A percentile compares a stretch with the other conserved stretches of the same genome.
phyloP scores from a whole-genome alignment of 1,140 invertebrate genomes.

The Cardiocondyla obscurior region DNA sequence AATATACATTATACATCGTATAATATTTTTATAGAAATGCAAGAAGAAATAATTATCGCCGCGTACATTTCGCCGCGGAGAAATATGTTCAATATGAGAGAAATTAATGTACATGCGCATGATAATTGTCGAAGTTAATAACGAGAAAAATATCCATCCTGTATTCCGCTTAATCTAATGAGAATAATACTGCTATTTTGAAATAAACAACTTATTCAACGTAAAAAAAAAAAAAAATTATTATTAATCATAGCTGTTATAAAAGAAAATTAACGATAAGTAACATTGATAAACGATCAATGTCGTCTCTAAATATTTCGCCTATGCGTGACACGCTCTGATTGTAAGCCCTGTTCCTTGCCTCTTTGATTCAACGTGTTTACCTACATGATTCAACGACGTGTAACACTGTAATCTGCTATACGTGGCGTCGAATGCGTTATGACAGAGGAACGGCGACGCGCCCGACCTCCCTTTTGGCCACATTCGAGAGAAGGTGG shows the following conservation, averaged over 20 bases:
- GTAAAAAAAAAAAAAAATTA: constrained; percentile 64
- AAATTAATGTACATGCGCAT: background rate
- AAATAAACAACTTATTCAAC: constrained; percentile 44
- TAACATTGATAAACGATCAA: constrained; percentile 59
- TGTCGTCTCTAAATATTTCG: background rate
- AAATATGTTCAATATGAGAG: background rate
- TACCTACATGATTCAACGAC: constrained; percentile 49
- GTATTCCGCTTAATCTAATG: background rate
- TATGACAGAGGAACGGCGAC: constrained; percentile 48
- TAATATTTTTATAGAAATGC: background rate
- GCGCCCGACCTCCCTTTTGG: background rate
- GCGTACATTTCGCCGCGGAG: background rate
- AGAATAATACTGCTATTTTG: constrained; percentile 22
- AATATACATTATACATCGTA: background rate
- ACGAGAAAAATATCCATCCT: background rate
- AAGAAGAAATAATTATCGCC: background rate
- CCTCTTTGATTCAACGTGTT: constrained; percentile 27
- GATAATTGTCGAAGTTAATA: constrained; percentile 7
- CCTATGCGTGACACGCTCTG: constrained; percentile 27
- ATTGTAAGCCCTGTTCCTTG: constrained; percentile 20
- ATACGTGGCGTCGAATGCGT: constrained; percentile 54
- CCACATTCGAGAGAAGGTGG: background rate
- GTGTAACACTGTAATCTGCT: constrained; percentile 52
- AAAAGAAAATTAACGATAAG: constrained; percentile 20
- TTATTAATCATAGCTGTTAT: constrained; percentile 60